phyloP scores from a whole-genome alignment of 2,888 invertebrate genomes.

The Nudaria mundana region DNA sequence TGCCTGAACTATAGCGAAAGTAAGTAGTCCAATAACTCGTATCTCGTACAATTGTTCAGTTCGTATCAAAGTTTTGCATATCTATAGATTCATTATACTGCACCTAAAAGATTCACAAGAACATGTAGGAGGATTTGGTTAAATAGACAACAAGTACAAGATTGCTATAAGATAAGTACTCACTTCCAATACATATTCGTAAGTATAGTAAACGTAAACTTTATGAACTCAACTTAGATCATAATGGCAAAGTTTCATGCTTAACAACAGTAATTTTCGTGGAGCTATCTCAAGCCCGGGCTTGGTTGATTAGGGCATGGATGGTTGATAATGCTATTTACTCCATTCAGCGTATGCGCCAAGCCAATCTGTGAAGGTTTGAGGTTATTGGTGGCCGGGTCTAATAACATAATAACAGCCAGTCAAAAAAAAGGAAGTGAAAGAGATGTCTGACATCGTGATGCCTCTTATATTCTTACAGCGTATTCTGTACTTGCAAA shows the following conservation, averaged over 20 bases:
- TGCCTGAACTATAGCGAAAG: too few relatives aligned
- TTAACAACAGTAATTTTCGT: conserved; percentile 54
- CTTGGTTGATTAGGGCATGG: conserved; percentile 48
- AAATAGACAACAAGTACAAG: too few relatives aligned
- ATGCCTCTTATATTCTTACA: too few relatives aligned
- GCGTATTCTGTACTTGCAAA: too few relatives aligned
- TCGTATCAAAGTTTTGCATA: too few relatives aligned
- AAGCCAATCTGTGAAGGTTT: conserved; percentile 17
- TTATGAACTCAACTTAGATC: conserved; percentile 15
- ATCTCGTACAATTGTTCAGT: too few relatives aligned
- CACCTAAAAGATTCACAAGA: too few relatives aligned
- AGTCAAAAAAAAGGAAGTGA: conserved; percentile 6
- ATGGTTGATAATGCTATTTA: conserved; percentile 47
- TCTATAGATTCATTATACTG: too few relatives aligned
- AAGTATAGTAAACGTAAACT: conserved; percentile 3
- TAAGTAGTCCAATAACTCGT: too few relatives aligned
- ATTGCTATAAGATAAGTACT: too few relatives aligned
- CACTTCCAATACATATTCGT: too few relatives aligned
- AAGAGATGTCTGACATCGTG: background rate
- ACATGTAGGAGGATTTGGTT: too few relatives aligned
- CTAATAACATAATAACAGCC: conserved; percentile 12
- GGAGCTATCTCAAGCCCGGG: conserved; percentile 37
- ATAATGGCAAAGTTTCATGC: conserved; percentile 23
- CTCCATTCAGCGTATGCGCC: conserved; percentile 25
- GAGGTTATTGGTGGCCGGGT: conserved; percentile 31